phyloP scores from a whole-genome alignment of 2,888 invertebrate genomes.

The Branchipolynoe longqiensis region DNA sequence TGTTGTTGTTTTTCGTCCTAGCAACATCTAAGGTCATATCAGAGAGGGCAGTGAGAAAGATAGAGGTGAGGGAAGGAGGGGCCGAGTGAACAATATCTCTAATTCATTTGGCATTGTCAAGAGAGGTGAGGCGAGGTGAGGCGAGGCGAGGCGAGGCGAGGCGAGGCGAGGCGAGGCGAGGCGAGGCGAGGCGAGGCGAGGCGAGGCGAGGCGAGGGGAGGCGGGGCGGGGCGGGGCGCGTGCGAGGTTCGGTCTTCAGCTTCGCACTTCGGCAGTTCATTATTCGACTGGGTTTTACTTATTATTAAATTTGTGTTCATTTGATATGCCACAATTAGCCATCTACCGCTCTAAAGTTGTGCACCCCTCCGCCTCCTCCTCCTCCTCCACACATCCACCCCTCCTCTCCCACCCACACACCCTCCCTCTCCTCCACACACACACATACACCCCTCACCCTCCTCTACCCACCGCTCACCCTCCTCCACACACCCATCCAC shows the following conservation, averaged over 20 bases:
- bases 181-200: neutral
- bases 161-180: neutral
- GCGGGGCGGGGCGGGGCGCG: neutral
- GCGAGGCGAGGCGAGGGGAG: neutral
- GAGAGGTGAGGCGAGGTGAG: neutral
- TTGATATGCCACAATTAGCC: slow-evolving; percentile 58
- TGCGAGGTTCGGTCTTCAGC: slow-evolving; percentile 16
- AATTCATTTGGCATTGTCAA: slow-evolving; percentile 51
- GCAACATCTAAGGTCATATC: too few species aligned
- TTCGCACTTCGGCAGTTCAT: slow-evolving; percentile 42
- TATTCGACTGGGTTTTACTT: slow-evolving; percentile 54
- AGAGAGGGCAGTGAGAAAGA: too few species aligned
- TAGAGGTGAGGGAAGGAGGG: too few species aligned
- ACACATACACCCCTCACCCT: too few species aligned
- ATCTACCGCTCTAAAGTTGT: slow-evolving; percentile 38
- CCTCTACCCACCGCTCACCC: too few species aligned
- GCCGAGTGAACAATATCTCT: slow-evolving; percentile 45
- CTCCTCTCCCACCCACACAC: too few species aligned
- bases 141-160: neutral
- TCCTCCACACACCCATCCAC: too few species aligned
- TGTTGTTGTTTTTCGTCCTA: too few species aligned
- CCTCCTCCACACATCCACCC: too few species aligned
- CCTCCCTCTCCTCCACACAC: too few species aligned
- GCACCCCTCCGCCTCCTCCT: too few species aligned
- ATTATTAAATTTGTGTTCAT: slow-evolving; percentile 57